Conservation (phyloP, 2,888 invertebrate species). For the Doris montereyensis region DNA sequence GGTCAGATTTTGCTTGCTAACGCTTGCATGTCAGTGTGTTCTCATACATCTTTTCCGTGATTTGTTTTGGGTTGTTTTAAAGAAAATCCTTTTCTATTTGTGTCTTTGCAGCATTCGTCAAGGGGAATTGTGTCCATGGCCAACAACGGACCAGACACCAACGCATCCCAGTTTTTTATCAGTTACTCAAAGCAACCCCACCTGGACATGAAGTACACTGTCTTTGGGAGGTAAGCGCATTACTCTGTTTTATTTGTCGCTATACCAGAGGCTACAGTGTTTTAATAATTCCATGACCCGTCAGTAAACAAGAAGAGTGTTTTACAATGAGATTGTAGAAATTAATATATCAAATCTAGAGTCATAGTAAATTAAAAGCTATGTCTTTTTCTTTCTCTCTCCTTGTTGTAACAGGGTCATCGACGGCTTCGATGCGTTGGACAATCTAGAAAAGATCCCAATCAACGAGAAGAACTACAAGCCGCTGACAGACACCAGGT, state of each 20-base stretch:
- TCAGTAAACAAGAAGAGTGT: too few species aligned
- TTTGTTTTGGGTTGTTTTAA: too few species aligned
- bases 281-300: not conserved
- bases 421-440: conserved; percentile 95
- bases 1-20: too few species aligned
- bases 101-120: conserved; percentile 86
- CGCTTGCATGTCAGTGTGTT: too few species aligned
- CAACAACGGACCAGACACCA: conserved; percentile 97
- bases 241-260: too few species aligned
- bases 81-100: too few species aligned
- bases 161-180: conserved; percentile 98
- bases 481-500: conserved; percentile 88
- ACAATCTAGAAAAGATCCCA: conserved; percentile 94
- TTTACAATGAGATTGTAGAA: too few species aligned
- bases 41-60: too few species aligned
- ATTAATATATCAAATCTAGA: too few species aligned
- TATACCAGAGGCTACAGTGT: not conserved
- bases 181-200: conserved; percentile 94
- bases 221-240: conserved; percentile 94
- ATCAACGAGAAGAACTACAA: conserved; percentile 94
- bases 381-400: too few species aligned
- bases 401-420: conserved; percentile 86
- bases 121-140: conserved; percentile 97
- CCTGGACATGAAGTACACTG: conserved; percentile 95
- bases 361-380: too few species aligned